Base-by-base conservation (phyloP, 1,140 invertebrate species). In the Nixonia krombeini region DNA sequence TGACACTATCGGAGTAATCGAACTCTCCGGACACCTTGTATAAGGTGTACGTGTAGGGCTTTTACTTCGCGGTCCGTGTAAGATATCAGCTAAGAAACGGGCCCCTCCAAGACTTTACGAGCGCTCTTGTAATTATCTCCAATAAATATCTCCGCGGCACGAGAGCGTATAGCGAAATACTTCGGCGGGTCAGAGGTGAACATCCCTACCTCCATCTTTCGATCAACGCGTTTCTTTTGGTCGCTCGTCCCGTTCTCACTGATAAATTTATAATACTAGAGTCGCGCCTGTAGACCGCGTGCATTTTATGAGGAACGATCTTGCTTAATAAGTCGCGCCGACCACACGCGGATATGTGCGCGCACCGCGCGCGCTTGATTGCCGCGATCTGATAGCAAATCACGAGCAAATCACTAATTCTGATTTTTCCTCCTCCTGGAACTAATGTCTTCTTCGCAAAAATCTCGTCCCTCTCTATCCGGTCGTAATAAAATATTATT, bases 101-200 rank as follows among this genome's bases (percentile, higher is more conserved):
- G 52, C 44, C 67, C 57, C 52, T 46, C 71, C 70, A 68, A 76
- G 78, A 82, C 71, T 85, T 85, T 85, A 85, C 78, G 82, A 82
- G 76, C 82, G 77, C 76, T 82, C 81, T 81, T 82, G 78, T 84
- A 85, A 85, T 85, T 85, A 85, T 85, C 82, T 84, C 70, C 83
- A 85, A 84, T 85, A 85, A 85, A 85, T 85, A 84, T 84, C 83
- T 83, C 72, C 75, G 75, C 76, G 76, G 79, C 80, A 82, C 75
- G 81, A 83, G 80, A 83, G 74, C 72, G 74, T 79, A 73, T 71
- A 80, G 79, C 75, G 75, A 78, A 78, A 82, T 80, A 80, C 74
- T 78, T 75, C 46, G 71, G 64, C 46, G 57, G 76, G 77, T 82
- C 79, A 77, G 65, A 77, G 80, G 80, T 81, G 76, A 82, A 62